phyloP scores from a whole-genome alignment of 2,113 vertebrate genomes.

The Atractosteus spatula region DNA sequence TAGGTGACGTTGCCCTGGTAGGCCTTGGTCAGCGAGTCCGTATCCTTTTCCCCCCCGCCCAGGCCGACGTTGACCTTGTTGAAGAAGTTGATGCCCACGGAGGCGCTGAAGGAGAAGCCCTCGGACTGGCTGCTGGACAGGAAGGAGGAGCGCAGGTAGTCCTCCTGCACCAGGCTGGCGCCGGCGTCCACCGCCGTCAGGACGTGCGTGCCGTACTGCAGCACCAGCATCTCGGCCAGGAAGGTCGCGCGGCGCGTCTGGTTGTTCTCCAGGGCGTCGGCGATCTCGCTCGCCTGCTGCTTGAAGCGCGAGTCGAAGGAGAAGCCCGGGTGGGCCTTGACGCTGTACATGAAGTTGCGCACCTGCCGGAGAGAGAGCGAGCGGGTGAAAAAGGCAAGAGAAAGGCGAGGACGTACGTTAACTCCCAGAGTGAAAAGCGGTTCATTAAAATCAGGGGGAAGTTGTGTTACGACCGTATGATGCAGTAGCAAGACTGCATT shows the following conservation, averaged over 20 bases:
- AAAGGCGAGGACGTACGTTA: background rate
- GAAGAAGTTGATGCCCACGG: constrained; percentile 68
- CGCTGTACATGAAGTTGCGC: constrained; percentile 80
- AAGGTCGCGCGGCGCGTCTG: constrained; percentile 56
- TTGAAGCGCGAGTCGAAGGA: constrained; percentile 69
- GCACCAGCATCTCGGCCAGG: constrained; percentile 10
- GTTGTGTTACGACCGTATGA: background rate
- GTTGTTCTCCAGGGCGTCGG: constrained; percentile 81
- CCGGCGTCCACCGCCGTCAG: constrained; percentile 56
- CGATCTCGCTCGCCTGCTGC: constrained; percentile 68
- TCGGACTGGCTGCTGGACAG: constrained; percentile 55
- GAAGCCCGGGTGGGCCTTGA: constrained; percentile 67
- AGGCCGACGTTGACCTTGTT: constrained; percentile 55
- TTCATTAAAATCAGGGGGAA: background rate
- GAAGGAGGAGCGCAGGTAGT: constrained; percentile 72
- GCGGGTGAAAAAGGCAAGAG: no score
- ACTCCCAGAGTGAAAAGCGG: background rate
- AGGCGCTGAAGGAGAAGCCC: constrained; percentile 44
- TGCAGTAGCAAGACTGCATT: no score
- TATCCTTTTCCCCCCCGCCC: background rate
- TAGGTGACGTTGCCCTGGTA: constrained; percentile 77
- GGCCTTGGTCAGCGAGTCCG: constrained; percentile 45
- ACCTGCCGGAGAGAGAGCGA: constrained; percentile 53
- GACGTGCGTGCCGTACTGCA: constrained; percentile 7
- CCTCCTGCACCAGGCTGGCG: constrained; percentile 78